These are phyloP conservation scores for Zosterops japonicus DNA, from an alignment of 2,113 vertebrate genomes.

Conservation along the genomic window DNA sequence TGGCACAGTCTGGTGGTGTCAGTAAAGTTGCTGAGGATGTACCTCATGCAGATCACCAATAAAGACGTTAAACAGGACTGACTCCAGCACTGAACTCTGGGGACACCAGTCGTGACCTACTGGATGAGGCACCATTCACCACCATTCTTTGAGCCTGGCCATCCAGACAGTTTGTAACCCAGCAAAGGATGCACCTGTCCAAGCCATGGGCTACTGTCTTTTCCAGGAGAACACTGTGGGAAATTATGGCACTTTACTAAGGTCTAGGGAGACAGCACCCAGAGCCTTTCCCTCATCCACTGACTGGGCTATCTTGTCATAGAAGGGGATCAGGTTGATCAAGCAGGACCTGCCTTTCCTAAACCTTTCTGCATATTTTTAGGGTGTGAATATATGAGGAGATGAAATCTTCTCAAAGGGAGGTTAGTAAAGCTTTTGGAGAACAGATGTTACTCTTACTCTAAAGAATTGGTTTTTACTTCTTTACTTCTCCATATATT, in stretches of 20 bases:
- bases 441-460: neutral
- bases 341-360: neutral
- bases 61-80: neutral
- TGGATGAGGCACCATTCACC: neutral
- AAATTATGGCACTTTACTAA: neutral
- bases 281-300: neutral
- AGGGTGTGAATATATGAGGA: neutral
- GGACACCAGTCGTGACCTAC: rapidly evolving
- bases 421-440: neutral
- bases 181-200: neutral
- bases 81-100: too few relatives aligned
- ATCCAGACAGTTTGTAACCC: neutral
- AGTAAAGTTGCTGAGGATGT: neutral
- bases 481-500: neutral
- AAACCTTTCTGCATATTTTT: neutral
- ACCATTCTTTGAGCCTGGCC: too few relatives aligned
- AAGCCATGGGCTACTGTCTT: rapidly evolving
- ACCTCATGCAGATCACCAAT: neutral
- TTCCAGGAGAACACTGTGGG: neutral
- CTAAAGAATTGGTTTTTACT: neutral
- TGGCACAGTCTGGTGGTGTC: neutral
- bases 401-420: neutral
- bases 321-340: neutral
- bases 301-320: neutral
- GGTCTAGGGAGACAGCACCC: neutral